Conservation (phyloP, 2,888 invertebrate genomes). For the Ecliptopera silaceata region DNA sequence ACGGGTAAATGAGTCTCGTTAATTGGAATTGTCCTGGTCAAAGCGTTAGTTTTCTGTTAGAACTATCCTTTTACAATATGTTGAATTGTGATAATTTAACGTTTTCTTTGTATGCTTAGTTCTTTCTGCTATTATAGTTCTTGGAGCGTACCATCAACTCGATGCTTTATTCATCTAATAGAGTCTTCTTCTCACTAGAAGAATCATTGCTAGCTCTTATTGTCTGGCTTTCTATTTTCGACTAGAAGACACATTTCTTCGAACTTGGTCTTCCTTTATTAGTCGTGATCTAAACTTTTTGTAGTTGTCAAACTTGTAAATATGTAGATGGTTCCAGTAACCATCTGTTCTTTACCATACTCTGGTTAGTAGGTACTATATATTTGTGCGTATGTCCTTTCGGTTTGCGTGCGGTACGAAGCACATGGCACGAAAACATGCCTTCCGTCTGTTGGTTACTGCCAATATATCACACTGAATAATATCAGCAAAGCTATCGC, state of each 20-base stretch:
- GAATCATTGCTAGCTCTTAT: too few species aligned
- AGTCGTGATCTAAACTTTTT: too few species aligned
- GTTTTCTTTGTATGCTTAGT: too few species aligned
- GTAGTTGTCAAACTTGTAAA: too few species aligned
- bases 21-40: slow-evolving; percentile 5
- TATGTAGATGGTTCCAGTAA: too few species aligned
- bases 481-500: slow-evolving; percentile 16
- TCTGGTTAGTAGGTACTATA: background rate
- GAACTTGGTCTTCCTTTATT: background rate
- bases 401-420: slow-evolving; percentile 5
- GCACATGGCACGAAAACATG: slow-evolving; percentile 10
- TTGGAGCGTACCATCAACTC: too few species aligned
- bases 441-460: slow-evolving; percentile 23
- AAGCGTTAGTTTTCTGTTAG: background rate
- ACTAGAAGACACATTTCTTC: background rate
- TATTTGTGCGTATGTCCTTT: background rate
- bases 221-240: too few species aligned
- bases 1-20: slow-evolving; percentile 23
- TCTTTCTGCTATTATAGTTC: too few species aligned
- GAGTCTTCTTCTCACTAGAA: too few species aligned
- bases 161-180: too few species aligned
- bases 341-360: background rate
- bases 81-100: background rate
- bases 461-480: slow-evolving; percentile 25
- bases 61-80: background rate